Base-by-base conservation (phyloP, 1,140 invertebrate species). In the Drosophila watanabei region DNA sequence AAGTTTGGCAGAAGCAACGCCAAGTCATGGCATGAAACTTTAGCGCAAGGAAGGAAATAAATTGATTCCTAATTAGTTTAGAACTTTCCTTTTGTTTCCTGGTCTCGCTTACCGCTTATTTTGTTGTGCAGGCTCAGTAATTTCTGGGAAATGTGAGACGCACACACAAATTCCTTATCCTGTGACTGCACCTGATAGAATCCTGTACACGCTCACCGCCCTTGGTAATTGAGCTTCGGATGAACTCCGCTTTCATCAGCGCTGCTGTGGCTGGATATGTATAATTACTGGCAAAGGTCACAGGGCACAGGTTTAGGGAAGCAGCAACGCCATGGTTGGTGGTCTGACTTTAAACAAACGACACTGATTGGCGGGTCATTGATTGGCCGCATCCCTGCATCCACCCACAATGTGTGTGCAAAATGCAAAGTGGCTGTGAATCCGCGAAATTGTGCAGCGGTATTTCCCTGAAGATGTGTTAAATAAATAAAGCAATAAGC, bases 211-310 rank as follows among this genome's bases (percentile, higher is more conserved):
- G 48, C 48, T 13, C 8, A 28, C 6, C 30, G 10, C 10, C n/a
- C 61, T 56, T 6, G 37, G 49, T 80, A 89, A 78, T 64, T 80
- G 69, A 84, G 69, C 80, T 49, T 30, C 46, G 30, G 16, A 16
- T 48, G 20, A 28, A 37, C 43, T 73, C 60, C 30, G 39, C 54
- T 30, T 18, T 13, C 33, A 16, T 2, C 2, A 9, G 33, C 20
- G 45, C 61, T 54, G 48, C 59, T 70, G 43, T 37, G 60, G 48
- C 62, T 65, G 30, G 68, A 62, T 86, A 66, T 24, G 24, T 24
- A 24, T 86, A 86, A 85, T 86, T 85, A 80, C 75, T 48, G 52
- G 16, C 43, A 83, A 80, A 80, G 81, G 66, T 80, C 75, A 75
- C 58, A 64, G 43, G 52, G 43, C 32, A 20, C 35, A 61, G 39